phyloP scores from a whole-genome alignment of 1,140 invertebrate genomes.

The Rhizoglyphus robini region DNA sequence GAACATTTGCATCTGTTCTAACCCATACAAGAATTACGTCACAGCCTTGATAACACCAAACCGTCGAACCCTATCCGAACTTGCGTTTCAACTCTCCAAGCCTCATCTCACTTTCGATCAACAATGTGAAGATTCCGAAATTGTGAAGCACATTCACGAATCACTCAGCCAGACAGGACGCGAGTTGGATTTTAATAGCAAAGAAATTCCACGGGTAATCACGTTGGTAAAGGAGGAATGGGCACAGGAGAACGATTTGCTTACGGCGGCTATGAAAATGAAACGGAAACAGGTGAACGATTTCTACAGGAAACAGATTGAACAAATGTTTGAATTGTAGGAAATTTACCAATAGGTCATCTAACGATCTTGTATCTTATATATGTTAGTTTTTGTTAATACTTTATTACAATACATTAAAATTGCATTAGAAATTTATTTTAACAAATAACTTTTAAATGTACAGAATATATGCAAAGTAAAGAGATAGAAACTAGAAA shows the following conservation, averaged over 20 bases:
- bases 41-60: conserved; percentile 84
- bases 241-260: conserved; percentile 36
- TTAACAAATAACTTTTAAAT: too few relatives aligned
- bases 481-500: too few relatives aligned
- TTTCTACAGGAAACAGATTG: conserved; percentile 73
- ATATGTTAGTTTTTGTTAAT: too few relatives aligned
- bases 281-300: conserved; percentile 90
- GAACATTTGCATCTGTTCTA: conserved; percentile 86
- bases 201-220: conserved; percentile 37
- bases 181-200: background rate
- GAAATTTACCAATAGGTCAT: too few relatives aligned
- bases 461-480: too few relatives aligned
- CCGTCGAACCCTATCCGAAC: conserved; percentile 44
- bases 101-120: conserved; percentile 32
- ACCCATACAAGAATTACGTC: conserved; percentile 62
- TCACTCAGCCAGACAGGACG: background rate
- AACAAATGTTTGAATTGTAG: conserved; percentile 75
- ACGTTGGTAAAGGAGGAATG: conserved; percentile 36
- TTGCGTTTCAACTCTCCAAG: conserved; percentile 49
- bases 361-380: too few relatives aligned
- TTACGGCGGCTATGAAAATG: conserved; percentile 89
- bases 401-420: too few relatives aligned
- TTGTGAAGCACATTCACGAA: conserved; percentile 30
- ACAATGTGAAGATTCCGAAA: conserved; percentile 51
- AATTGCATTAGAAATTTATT: too few relatives aligned